Conservation (phyloP, 2,113 vertebrate genomes). For the Macrotis lagotis region DNA sequence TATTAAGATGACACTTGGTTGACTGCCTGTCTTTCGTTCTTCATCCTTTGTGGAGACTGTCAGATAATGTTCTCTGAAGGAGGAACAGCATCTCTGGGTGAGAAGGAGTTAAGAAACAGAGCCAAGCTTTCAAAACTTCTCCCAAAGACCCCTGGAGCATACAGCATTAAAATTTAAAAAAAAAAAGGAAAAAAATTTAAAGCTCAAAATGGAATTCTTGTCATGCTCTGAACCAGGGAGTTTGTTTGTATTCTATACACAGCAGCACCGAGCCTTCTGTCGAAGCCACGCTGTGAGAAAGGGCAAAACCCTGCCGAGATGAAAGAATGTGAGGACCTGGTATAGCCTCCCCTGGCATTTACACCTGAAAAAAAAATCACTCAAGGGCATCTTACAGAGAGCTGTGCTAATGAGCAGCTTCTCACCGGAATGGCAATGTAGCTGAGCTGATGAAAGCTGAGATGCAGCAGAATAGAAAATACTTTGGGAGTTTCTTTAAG, state of each 20-base stretch:
- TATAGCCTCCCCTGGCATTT: conserved; percentile 76
- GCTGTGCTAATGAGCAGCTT: conserved; percentile 69
- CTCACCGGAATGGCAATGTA: conserved; percentile 12
- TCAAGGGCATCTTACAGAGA: conserved; percentile 74
- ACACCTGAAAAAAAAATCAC: conserved; percentile 71
- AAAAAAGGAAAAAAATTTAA: background rate
- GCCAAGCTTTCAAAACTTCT: conserved; percentile 39
- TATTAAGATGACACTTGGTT: background rate
- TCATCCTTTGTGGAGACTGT: background rate
- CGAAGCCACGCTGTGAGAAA: conserved; percentile 76
- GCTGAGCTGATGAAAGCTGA: fast-evolving
- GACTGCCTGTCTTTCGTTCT: background rate
- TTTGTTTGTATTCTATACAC: conserved; percentile 76
- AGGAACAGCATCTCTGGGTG: background rate
- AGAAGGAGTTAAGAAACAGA: conserved; percentile 8
- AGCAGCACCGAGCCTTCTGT: conserved; percentile 72
- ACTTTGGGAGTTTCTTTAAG: conserved; percentile 16
- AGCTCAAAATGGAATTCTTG: conserved; percentile 67
- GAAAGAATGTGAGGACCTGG: conserved; percentile 71
- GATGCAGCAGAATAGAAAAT: fast-evolving
- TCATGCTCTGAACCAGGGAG: conserved; percentile 64
- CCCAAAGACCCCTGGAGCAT: conserved; percentile 35
- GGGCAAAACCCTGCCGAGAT: conserved; percentile 80
- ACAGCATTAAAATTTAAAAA: background rate
- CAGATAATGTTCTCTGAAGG: background rate